Percentiles rank a stretch among this genome's conserved stretches.
These are phyloP conservation scores for Parthenolecanium corni DNA, from an alignment of 2,888 invertebrate species.

Conservation along the genomic window DNA sequence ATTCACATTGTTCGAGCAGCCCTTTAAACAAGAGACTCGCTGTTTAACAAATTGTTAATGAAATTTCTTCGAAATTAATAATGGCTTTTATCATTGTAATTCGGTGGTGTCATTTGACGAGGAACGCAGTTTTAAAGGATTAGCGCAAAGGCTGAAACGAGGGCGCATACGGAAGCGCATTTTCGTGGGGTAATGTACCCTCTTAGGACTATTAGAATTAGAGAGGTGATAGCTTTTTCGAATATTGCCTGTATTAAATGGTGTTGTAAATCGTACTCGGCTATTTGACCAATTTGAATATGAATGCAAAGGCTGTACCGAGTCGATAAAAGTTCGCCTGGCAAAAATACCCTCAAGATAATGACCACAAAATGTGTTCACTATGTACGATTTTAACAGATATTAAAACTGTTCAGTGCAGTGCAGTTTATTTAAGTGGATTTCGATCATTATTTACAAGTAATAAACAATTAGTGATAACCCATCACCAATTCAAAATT, in stretches of 20 bases:
- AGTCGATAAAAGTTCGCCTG: neutral
- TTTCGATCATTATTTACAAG: no score
- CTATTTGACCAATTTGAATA: slow-evolving; percentile 23
- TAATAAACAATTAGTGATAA: no score
- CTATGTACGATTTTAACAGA: no score
- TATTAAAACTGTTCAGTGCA: no score
- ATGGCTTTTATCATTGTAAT: slow-evolving; percentile 28
- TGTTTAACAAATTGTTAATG: slow-evolving; percentile 29
- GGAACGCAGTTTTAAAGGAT: slow-evolving; percentile 20
- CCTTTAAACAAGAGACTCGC: slow-evolving; percentile 28
- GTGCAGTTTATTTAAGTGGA: no score
- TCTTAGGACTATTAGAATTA: slow-evolving; percentile 9
- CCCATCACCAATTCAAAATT: no score
- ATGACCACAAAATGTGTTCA: no score
- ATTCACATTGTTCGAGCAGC: slow-evolving; percentile 27
- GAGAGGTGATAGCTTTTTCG: slow-evolving; percentile 15
- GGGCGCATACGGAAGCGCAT: neutral
- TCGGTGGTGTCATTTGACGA: slow-evolving; percentile 27
- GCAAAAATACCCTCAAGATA: no score
- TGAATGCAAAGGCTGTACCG: neutral
- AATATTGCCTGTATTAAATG: slow-evolving; percentile 17
- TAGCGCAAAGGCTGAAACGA: slow-evolving; percentile 10
- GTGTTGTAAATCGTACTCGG: slow-evolving; percentile 5
- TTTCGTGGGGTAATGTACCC: slow-evolving; percentile 17
- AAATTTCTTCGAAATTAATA: slow-evolving; percentile 29